Percentiles rank a stretch among this genome's conserved stretches.
phyloP scores from a whole-genome alignment of 2,797 vertebrate genomes.

The Echiichthys vipera region DNA sequence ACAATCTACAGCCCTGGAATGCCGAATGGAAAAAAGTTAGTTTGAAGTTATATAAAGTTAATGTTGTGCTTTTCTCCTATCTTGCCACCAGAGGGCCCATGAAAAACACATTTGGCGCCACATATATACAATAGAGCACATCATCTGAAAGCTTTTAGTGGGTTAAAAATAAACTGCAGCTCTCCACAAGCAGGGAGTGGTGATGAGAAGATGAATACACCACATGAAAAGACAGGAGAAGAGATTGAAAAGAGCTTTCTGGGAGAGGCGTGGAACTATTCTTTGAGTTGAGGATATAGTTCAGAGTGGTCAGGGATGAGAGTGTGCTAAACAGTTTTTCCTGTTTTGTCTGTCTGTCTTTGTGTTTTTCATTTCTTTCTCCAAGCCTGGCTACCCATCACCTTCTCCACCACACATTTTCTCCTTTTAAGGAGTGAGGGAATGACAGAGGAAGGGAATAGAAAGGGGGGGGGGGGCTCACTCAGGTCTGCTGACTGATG shows the following conservation, averaged over 20 bases:
- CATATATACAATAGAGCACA: constrained; percentile 69
- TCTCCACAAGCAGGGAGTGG: constrained; percentile 65
- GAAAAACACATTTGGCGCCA: constrained; percentile 26
- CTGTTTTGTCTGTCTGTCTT: constrained; percentile 6
- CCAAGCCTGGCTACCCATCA: constrained; percentile 47
- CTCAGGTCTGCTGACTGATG: constrained; percentile 75
- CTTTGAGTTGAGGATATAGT: constrained; percentile 29
- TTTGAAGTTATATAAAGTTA: constrained; percentile 69
- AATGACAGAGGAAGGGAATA: constrained; percentile 46
- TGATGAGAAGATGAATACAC: constrained; percentile 64
- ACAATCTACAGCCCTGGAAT: constrained; percentile 62
- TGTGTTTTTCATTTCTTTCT: constrained; percentile 22
- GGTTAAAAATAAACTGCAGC: constrained; percentile 81
- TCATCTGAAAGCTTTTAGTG: constrained; percentile 82
- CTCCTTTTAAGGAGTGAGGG: constrained; percentile 82
- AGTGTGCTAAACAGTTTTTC: neutral
- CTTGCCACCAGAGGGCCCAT: constrained; percentile 84
- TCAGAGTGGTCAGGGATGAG: constrained; percentile 32
- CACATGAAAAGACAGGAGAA: constrained; percentile 44
- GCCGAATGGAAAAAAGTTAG: constrained; percentile 65
- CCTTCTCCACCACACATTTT: constrained; percentile 57
- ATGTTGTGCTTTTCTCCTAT: constrained; percentile 47
- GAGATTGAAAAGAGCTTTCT: constrained; percentile 38
- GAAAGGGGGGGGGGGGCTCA: constrained; percentile 49
- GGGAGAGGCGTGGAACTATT: constrained; percentile 34